Percentiles rank a stretch among this genome's conserved stretches.
Conservation (phyloP, 2,888 invertebrate genomes). For the Cryptophagus acutangulus region DNA sequence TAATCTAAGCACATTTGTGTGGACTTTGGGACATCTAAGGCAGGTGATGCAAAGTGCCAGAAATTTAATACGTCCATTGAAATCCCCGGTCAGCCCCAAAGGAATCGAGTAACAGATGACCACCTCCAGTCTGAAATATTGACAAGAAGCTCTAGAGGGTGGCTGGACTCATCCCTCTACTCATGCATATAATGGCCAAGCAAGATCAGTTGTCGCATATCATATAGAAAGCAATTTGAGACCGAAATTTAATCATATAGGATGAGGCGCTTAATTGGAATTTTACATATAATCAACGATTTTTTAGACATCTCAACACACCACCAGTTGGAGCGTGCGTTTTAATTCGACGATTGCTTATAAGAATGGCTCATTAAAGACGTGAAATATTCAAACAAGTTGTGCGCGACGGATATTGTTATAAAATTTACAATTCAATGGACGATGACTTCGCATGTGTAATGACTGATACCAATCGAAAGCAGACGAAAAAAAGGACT, state of each 20-base stretch:
- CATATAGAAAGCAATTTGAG: too few species aligned
- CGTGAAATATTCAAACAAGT: conserved; percentile 38
- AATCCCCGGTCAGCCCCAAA: conserved; percentile 32
- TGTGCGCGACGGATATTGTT: conserved; percentile 39
- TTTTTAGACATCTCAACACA: too few species aligned
- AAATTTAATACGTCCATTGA: conserved; percentile 39
- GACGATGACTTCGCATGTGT: conserved; percentile 42
- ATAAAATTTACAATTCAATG: conserved; percentile 45
- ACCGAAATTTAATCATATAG: too few species aligned
- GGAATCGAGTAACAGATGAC: conserved; percentile 35
- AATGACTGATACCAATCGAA: conserved; percentile 39
- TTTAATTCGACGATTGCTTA: too few species aligned
- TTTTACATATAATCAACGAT: too few species aligned
- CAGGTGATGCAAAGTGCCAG: conserved; percentile 40
- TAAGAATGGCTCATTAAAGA: conserved; percentile 36
- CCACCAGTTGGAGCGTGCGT: conserved; percentile 1
- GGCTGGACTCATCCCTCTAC: too few species aligned
- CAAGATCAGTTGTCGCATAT: too few species aligned
- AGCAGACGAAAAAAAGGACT: too few species aligned
- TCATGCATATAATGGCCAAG: too few species aligned
- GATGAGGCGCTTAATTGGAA: too few species aligned
- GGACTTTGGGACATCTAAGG: conserved; percentile 33
- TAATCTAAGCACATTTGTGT: conserved; percentile 37
- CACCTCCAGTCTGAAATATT: conserved; percentile 22
- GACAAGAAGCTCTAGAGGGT: conserved; percentile 14